Conservation (phyloP, 2,888 invertebrate species). For the Euclidia mi region DNA sequence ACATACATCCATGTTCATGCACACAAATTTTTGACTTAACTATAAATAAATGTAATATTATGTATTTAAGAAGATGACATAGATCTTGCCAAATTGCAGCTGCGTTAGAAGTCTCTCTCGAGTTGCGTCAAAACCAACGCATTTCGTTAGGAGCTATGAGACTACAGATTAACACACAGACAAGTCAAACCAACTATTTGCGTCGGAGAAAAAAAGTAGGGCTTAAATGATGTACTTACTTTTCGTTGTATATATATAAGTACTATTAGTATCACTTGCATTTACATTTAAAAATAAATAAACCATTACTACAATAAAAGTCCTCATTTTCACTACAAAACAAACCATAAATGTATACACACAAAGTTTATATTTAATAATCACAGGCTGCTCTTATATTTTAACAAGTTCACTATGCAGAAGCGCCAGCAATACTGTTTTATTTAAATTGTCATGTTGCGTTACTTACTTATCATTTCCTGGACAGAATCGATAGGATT, state of each 20-base stretch:
- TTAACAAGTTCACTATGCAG: too few relatives aligned
- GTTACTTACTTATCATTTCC: slow-evolving; percentile 21
- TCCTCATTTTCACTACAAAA: slow-evolving; percentile 28
- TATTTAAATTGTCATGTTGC: slow-evolving; percentile 3
- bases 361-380: not conserved
- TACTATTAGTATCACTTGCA: slow-evolving; percentile 22
- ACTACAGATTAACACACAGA: too few relatives aligned
- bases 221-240: slow-evolving; percentile 44
- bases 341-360: not conserved
- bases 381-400: too few relatives aligned
- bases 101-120: too few relatives aligned
- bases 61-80: too few relatives aligned
- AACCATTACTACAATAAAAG: slow-evolving; percentile 15
- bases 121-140: too few relatives aligned
- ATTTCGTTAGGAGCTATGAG: too few relatives aligned
- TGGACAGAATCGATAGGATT: slow-evolving; percentile 10
- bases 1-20: too few relatives aligned
- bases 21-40: too few relatives aligned
- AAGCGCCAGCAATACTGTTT: not conserved
- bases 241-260: slow-evolving; percentile 31
- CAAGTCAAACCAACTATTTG: too few relatives aligned
- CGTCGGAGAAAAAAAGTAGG: not conserved
- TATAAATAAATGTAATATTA: too few relatives aligned
- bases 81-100: too few relatives aligned
- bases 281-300: slow-evolving; percentile 5